Conservation (phyloP, 2,888 invertebrate genomes). For the Campoplex nolae region DNA sequence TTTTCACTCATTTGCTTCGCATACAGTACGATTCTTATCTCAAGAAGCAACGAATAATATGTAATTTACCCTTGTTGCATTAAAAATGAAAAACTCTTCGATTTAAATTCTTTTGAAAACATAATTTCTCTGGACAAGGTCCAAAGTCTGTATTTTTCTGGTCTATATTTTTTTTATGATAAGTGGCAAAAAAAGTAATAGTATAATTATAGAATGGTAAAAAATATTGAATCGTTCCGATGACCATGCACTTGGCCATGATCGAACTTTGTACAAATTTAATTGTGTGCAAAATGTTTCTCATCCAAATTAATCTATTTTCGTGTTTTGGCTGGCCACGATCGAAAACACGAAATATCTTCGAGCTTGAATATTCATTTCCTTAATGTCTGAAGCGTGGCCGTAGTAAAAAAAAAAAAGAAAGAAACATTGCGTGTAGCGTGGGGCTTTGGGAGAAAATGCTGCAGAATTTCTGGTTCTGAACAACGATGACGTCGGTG, state of each 20-base stretch:
- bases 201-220: background rate
- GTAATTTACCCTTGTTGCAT: background rate
- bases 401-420: background rate
- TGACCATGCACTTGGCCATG: background rate
- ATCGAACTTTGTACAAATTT: slow-evolving; percentile 39
- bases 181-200: background rate
- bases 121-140: too few relatives aligned
- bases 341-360: slow-evolving; percentile 13
- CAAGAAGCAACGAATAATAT: background rate
- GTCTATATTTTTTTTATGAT: background rate
- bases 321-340: background rate
- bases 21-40: too few relatives aligned
- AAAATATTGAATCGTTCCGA: background rate
- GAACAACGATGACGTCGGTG: slow-evolving; percentile 10
- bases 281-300: background rate
- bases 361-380: background rate
- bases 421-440: background rate
- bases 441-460: background rate
- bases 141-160: background rate
- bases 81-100: too few relatives aligned
- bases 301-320: background rate
- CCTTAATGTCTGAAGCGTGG: background rate
- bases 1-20: too few relatives aligned
- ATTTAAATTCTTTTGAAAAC: too few relatives aligned
- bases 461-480: background rate